Conservation (phyloP, 2,888 invertebrate genomes). For the Quadroppia sp. region DNA sequence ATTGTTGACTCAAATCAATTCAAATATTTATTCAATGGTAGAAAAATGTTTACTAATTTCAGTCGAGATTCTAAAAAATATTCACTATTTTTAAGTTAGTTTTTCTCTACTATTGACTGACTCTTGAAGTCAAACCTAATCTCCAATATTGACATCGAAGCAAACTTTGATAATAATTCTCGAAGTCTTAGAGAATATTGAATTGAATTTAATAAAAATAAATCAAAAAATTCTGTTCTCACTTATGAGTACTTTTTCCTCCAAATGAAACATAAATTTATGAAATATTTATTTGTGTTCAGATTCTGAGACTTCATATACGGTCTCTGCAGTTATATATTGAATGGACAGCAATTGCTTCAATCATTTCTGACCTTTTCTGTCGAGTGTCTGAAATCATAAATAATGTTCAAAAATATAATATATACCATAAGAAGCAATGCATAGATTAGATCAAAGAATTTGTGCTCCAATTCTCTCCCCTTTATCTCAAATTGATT, state of each 20-base stretch:
- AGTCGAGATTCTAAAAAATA: background rate
- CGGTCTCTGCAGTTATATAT: background rate
- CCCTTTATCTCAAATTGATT: background rate
- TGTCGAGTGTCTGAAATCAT: conserved; percentile 21
- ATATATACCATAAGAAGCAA: too few species aligned
- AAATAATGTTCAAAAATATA: conserved; percentile 11
- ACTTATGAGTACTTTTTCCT: background rate
- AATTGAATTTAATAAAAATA: conserved; percentile 1
- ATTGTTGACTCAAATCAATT: background rate
- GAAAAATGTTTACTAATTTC: conserved; percentile 15
- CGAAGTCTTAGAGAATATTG: background rate
- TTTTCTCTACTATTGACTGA: background rate
- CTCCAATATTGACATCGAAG: background rate
- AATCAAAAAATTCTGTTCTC: background rate
- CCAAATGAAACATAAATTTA: conserved; percentile 4
- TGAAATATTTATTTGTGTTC: conserved; percentile 9
- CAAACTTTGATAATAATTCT: background rate
- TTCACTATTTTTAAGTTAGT: background rate
- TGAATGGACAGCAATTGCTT: background rate
- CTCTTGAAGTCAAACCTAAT: background rate
- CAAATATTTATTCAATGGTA: conserved; percentile 14
- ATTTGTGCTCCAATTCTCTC: conserved; percentile 14
- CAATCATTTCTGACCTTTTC: background rate
- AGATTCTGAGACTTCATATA: background rate
- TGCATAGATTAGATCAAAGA: conserved; percentile 30